Evolutionary conservation across 30 jellyfish, hydroid and myxozoan species (phyloP).

Genomic region (Aurelia sp.): DNA sequence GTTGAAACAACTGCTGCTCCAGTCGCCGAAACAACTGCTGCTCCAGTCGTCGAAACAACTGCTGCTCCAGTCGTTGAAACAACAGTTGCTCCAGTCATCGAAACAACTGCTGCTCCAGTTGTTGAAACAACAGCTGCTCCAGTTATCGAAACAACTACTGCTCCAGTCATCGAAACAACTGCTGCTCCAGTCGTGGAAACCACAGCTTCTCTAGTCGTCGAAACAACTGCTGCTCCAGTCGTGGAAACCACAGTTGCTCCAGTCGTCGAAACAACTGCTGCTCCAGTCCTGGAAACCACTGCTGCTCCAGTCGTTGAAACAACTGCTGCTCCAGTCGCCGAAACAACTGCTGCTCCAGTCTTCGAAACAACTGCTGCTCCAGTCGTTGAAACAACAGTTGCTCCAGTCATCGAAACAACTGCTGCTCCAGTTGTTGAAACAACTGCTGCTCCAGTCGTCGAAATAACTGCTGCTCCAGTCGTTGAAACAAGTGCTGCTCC

Average conservation of each 20-base stretch:
- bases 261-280: conserved; percentile 19
- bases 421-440: conserved; percentile 48
- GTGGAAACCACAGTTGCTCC: conserved; percentile 3
- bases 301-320: conserved; percentile 26
- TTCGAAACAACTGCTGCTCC: conserved; percentile 17
- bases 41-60: no score
- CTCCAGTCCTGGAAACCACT: conserved; percentile 13
- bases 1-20: no score
- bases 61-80: no score
- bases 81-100: no score
- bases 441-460: conserved; percentile 32
- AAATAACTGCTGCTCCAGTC: conserved; percentile 50
- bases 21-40: no score
- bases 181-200: conserved; percentile 38
- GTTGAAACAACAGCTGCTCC: conserved; percentile 2
- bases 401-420: conserved; percentile 28
- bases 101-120: no score
- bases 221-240: conserved; percentile 34
- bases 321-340: conserved; percentile 4
- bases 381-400: conserved; percentile 24
- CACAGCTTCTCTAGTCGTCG: conserved; percentile 17
- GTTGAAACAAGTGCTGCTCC: conserved; percentile 56
- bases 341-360: conserved; percentile 17
- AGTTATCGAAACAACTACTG: conserved; percentile 6
- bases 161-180: conserved; percentile 27